Evolutionary conservation across 2,888 invertebrate species (phyloP).

Genomic region (Abrostola triplasia): DNA sequence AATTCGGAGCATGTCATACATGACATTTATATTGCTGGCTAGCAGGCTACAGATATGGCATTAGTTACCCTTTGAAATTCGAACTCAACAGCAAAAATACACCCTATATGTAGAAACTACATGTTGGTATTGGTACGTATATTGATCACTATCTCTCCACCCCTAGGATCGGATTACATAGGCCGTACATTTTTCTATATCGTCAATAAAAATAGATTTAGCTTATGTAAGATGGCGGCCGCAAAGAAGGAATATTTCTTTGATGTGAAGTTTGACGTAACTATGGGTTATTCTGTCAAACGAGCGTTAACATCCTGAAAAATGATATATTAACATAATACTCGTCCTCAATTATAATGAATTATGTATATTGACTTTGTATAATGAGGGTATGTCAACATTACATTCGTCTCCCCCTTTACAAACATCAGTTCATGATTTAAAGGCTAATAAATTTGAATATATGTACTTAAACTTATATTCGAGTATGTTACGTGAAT

Average conservation of each 20-base stretch:
- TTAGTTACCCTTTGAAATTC: constrained; percentile 50
- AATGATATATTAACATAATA: no score
- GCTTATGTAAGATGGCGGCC: background rate
- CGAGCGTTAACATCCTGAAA: no score
- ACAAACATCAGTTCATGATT: no score
- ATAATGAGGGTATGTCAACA: no score
- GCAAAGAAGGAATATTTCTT: background rate
- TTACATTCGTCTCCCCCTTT: no score
- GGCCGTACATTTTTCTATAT: constrained; percentile 8
- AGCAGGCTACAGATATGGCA: constrained; percentile 20
- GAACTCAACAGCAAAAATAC: constrained; percentile 20
- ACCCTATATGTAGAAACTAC: background rate
- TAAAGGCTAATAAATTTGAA: background rate
- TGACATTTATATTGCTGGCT: background rate
- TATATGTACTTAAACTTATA: background rate
- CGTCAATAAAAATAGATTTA: background rate
- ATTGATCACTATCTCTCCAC: constrained; percentile 14
- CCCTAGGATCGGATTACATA: constrained; percentile 26
- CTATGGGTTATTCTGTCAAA: no score
- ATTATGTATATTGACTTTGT: no score
- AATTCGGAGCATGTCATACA: background rate
- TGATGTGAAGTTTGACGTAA: background rate
- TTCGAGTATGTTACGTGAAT: background rate
- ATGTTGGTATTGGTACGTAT: constrained; percentile 7
- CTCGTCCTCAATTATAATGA: no score